Evolutionary conservation across 2,888 invertebrate species (phyloP).

Genomic region (Dysmachus trigonus): DNA sequence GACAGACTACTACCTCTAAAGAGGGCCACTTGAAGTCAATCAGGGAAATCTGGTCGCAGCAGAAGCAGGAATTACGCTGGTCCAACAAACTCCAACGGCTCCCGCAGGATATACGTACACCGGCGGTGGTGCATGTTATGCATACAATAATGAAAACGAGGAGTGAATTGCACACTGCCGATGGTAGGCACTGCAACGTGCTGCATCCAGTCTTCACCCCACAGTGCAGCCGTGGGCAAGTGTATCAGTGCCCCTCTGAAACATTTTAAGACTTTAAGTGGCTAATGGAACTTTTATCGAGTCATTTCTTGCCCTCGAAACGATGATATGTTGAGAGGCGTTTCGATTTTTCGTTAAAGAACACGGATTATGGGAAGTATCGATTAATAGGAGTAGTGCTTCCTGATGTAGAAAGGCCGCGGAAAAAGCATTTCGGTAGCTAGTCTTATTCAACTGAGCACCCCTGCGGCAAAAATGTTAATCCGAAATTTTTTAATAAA

Average conservation of each 20-base stretch:
- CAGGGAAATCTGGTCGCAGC: not conserved
- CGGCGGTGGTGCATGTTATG: not conserved
- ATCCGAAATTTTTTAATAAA: not conserved
- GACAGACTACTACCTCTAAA: not conserved
- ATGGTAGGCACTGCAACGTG: not conserved
- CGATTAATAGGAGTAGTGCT: not conserved
- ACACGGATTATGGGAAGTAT: not conserved
- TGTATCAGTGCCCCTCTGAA: not conserved
- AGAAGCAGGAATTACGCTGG: not conserved
- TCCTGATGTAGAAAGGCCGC: not conserved
- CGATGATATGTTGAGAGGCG: not conserved
- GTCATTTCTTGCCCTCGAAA: not conserved
- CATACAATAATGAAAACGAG: not conserved
- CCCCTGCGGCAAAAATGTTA: not conserved
- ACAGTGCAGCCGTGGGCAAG: not conserved
- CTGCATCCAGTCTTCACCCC: not conserved
- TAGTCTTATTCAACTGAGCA: not conserved
- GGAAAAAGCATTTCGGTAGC: not conserved
- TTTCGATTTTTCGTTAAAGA: not conserved
- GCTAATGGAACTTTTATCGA: not conserved
- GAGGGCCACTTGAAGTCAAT: not conserved
- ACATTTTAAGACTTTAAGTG: not conserved
- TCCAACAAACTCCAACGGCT: not conserved
- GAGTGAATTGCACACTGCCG: not conserved
- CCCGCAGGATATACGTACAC: not conserved